phyloP scores from a whole-genome alignment of 2,888 invertebrate species.

The Temnothorax rugatulus region DNA sequence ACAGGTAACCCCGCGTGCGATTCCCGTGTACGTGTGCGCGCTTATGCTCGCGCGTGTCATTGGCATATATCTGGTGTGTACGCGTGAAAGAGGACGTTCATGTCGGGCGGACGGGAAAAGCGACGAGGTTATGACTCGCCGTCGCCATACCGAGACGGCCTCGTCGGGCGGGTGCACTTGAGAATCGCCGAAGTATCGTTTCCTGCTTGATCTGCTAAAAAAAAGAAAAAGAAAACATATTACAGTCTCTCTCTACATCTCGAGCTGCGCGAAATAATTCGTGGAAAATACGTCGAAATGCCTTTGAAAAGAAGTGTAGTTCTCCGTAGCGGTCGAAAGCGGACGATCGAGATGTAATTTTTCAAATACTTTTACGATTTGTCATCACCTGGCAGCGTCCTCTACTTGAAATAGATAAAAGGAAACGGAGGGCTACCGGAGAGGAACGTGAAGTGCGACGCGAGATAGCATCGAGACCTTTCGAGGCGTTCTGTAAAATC shows the following conservation, averaged over 20 bases:
- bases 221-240: not conserved
- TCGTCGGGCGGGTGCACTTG: too few relatives aligned
- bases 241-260: not conserved
- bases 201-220: not conserved
- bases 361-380: not conserved
- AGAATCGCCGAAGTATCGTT: not conserved
- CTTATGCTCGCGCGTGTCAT: not conserved
- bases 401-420: not conserved
- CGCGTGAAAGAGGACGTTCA: not conserved
- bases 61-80: conserved; percentile 8
- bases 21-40: not conserved
- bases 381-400: not conserved
- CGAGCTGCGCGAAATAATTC: not conserved
- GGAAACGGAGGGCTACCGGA: too few relatives aligned
- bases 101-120: not conserved
- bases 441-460: not conserved
- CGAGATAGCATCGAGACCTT: not conserved
- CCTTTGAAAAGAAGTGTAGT: not conserved
- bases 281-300: not conserved
- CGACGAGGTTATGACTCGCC: conserved; percentile 10
- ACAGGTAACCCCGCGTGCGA: not conserved
- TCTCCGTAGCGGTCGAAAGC: not conserved
- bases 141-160: not conserved
- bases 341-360: not conserved
- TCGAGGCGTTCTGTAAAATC: not conserved